Evolutionary conservation across 2,888 invertebrate species (phyloP), one percentile per base, ranked within the genome.

Genomic region (Hedya salicella): DNA sequence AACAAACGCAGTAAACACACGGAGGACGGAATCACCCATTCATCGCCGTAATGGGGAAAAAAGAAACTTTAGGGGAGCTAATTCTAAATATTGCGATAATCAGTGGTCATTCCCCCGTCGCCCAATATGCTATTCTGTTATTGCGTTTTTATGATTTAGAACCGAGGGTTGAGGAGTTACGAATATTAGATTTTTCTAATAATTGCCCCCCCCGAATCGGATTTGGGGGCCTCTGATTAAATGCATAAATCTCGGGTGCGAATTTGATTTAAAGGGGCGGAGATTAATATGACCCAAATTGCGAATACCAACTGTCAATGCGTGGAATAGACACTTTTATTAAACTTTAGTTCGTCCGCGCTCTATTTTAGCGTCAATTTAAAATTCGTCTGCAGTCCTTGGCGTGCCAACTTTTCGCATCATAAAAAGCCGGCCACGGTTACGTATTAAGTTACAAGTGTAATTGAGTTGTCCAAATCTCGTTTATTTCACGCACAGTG

Each of bases 401-500:
- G 32, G 32, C 30, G 17, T 36, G 16, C 36, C 2, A 39, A 49
- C 48, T 60, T 60, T 25, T 16, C 39, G 49, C 25, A 25, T 59
- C 59, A 16, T 42, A 61, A 48, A 52, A 61, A 66, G 56, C 30
- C n/a, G 40, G 50, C 14, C 16, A 30, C 54, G 48, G 46, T 17
- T 25, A 25, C 59, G 68, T 69, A 73, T 73, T 78, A 72, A 75
- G 71, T 75, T 71, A 68, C 71, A 72, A 75, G 70, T 75, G 69
- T 79, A 80, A 82, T 79, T 73, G 75, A 79, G 75, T 82, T 79
- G 67, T 70, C 66, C 74, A 69, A 78, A 80, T 78, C 78, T 75
- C 71, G 71, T 83, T 79, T 75, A 73, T 72, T 76, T 75, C 75
- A 75, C 76, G 73, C 72, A 62, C 71, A 67, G 66, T 68, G 71